Evolutionary conservation across 92 coral and sea anemone genomes (phyloP), one percentile per base, ranked within the genome.

Genomic region (Micromussa lordhowensis): DNA sequence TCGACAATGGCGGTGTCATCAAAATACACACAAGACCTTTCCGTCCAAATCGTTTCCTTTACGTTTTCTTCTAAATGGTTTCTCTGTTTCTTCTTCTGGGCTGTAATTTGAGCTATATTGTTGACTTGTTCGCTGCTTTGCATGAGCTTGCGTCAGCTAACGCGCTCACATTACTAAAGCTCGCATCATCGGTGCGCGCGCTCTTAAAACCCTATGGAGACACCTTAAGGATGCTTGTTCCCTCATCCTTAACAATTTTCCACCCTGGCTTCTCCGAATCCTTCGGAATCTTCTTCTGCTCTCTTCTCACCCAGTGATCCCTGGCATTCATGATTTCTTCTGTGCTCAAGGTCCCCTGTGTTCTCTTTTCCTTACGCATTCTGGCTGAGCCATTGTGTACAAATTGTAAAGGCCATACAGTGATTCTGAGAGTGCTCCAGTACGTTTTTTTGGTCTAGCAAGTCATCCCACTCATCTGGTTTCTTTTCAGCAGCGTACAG

Each of bases 341-440:
- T n/a, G n/a, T n/a, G n/a, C n/a, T 63, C 82, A 21, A 79, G 30
- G 83, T 53, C 2, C 70, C 71, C 1, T 18, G 51, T 59, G 1
- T 1, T 24, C 11, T 36, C 59, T 40, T 68, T 7, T n/a, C 78
- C 75, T 81, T 32, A 26, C 35, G 61, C 29, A 40, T 1, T 31
- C 28, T 49, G 29, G 87, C 87, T 16, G 12, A 38, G 87, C 79
- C 30, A 79, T 83, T 83, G 30, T 26, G 49, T 49, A 7, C 68
- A 31, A 83, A 83, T 83, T 53, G 24, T 30, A 83, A n/a, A 13
- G 28, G 79, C 79, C 78, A 69, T 70, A 69, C 79, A 5, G 87
- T 83, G 17, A 83, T 58, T 71, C 66, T 53, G 49, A 69, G 87
- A 48, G 68, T 30, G 68, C 29, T 83, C 63, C 79, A 71, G 68